Conservation (phyloP, 2,888 invertebrate genomes). For the Dryobotodes eremita region DNA sequence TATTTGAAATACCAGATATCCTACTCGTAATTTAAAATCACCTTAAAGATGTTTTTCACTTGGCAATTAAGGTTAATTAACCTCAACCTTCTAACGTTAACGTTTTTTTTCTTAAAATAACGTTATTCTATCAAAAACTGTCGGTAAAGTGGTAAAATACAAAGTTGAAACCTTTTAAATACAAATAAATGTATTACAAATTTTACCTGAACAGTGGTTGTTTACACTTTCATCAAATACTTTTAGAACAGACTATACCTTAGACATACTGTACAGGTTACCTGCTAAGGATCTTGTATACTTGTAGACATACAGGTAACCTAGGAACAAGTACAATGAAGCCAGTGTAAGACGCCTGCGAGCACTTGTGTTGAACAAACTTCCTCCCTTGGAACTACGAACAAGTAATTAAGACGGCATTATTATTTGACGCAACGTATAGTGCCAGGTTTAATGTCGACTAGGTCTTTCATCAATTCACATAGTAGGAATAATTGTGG, state of each 20-base stretch:
- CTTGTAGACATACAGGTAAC: slow-evolving; percentile 15
- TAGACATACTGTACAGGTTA: background rate
- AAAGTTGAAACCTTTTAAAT: background rate
- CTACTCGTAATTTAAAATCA: too few relatives aligned
- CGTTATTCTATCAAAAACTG: background rate
- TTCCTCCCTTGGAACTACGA: slow-evolving; percentile 20
- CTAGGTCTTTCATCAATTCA: slow-evolving; percentile 13
- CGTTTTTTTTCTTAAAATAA: background rate
- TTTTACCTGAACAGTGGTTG: background rate
- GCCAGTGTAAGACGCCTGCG: slow-evolving; percentile 37
- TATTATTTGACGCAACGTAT: slow-evolving; percentile 40
- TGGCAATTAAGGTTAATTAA: background rate
- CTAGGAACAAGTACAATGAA: slow-evolving; percentile 47
- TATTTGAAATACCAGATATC: too few relatives aligned
- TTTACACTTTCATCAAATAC: background rate
- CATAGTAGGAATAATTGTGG: background rate
- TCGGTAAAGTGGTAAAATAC: background rate
- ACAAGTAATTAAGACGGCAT: slow-evolving; percentile 45
- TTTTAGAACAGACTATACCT: background rate
- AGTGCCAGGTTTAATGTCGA: slow-evolving; percentile 14
- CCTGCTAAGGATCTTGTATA: slow-evolving; percentile 7
- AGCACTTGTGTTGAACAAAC: slow-evolving; percentile 46
- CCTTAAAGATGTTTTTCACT: background rate
- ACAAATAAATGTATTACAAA: background rate
- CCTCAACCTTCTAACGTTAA: background rate